Conservation (phyloP, 2,797 vertebrate species). For the Euphonia xanthogaster region DNA sequence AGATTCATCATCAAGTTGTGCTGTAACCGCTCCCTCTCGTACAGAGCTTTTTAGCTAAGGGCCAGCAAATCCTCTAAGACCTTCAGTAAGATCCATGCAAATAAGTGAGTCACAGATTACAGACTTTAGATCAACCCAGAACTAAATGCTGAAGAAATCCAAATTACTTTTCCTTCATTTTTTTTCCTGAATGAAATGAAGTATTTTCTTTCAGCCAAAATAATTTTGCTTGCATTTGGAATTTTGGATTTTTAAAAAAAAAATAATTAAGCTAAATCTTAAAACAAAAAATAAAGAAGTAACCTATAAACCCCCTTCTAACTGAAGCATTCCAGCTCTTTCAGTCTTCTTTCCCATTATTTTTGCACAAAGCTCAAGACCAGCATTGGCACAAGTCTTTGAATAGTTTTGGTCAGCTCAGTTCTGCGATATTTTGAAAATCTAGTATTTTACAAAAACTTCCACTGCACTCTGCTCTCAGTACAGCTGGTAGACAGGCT, state of each 20-base stretch:
- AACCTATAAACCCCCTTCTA: not conserved
- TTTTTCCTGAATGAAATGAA: not conserved
- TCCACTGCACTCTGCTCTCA: not conserved
- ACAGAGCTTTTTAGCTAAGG: not conserved
- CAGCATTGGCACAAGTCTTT: not conserved
- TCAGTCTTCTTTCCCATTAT: not conserved
- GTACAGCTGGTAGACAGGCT: not conserved
- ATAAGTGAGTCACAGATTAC: not conserved
- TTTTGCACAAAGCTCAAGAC: not conserved
- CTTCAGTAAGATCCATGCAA: not conserved
- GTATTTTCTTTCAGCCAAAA: not conserved
- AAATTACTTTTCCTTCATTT: not conserved
- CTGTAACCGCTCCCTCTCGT: not conserved
- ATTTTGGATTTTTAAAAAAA: not conserved
- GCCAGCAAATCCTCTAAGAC: not conserved
- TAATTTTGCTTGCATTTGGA: not conserved
- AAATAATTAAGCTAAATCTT: not conserved
- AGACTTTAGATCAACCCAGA: not conserved
- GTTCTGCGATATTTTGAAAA: not conserved
- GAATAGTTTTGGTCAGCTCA: constrained; percentile 1
- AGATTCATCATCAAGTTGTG: constrained; percentile 27
- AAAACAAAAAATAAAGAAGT: not conserved
- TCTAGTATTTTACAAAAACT: not conserved
- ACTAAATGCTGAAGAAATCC: not conserved
- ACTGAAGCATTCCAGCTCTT: not conserved